phyloP scores from a whole-genome alignment of 1,140 invertebrate species.

The Zaprionus gabonicus region DNA sequence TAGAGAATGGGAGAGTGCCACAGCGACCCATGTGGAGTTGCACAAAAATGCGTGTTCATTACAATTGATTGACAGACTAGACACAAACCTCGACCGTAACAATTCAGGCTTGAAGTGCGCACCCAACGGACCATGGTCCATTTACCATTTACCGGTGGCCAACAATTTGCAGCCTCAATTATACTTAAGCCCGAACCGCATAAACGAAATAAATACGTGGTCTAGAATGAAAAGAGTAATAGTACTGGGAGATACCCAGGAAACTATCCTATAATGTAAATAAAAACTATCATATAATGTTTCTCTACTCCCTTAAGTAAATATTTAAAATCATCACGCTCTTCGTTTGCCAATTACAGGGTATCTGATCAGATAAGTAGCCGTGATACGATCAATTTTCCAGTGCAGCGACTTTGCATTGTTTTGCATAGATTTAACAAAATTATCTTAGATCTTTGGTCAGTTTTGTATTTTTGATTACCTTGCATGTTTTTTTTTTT shows the following conservation, averaged over 20 bases:
- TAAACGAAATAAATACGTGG: constrained; percentile 12
- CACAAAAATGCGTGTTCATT: constrained; percentile 76
- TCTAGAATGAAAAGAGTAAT: neutral
- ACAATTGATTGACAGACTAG: constrained; percentile 75
- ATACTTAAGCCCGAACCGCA: constrained; percentile 26
- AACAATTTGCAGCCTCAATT: constrained; percentile 59
- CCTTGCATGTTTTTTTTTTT: constrained; percentile 30
- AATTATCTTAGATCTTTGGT: constrained; percentile 50
- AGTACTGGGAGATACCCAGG: constrained; percentile 10
- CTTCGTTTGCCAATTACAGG: neutral
- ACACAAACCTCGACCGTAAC: constrained; percentile 49
- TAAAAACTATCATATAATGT: too few species aligned
- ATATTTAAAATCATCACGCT: neutral
- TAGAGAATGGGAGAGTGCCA: constrained; percentile 23
- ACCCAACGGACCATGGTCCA: constrained; percentile 73
- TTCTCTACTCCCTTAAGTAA: neutral
- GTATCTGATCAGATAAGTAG: constrained; percentile 30
- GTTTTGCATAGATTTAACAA: constrained; percentile 44
- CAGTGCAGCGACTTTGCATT: constrained; percentile 53
- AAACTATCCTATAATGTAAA: neutral
- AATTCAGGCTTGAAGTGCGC: constrained; percentile 70
- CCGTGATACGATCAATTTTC: constrained; percentile 59
- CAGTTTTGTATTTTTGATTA: constrained; percentile 49
- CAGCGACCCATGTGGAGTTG: constrained; percentile 29
- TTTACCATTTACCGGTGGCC: constrained; percentile 52